Conservation (phyloP, 37 sponge, comb jelly and placozoan genomes). For the Chondrilla cf. caribensis region DNA sequence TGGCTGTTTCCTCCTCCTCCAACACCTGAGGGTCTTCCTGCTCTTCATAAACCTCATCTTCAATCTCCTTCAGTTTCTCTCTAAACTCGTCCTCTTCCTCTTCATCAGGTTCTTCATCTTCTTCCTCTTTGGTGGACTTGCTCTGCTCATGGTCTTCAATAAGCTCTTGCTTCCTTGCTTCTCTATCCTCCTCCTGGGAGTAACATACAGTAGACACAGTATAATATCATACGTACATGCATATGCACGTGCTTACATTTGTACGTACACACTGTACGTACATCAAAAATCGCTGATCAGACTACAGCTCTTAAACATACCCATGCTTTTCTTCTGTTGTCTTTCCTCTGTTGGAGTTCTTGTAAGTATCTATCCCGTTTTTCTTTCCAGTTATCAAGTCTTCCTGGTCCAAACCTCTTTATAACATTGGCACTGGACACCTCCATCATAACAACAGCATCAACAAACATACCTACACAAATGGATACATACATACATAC, state of each 20-base stretch:
- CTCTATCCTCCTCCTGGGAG: slow-evolving; percentile 70
- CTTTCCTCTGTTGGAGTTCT: slow-evolving; percentile 32
- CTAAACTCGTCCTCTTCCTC: slow-evolving; percentile 53
- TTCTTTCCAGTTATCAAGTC: slow-evolving; percentile 65
- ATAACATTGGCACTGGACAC: slow-evolving; percentile 56
- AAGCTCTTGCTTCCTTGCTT: slow-evolving; percentile 40
- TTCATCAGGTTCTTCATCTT: slow-evolving; percentile 29
- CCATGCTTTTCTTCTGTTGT: slow-evolving; percentile 52
- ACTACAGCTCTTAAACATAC: slow-evolving; percentile 41
- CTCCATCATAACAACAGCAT: slow-evolving; percentile 71
- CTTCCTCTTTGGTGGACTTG: slow-evolving; percentile 29
- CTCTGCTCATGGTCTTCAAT: slow-evolving; percentile 60
- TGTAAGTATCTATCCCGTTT: slow-evolving; percentile 70
- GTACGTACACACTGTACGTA: neutral
- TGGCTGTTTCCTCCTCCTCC: slow-evolving; percentile 76
- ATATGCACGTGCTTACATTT: too few relatives aligned
- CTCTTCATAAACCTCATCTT: slow-evolving; percentile 79
- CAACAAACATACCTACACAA: slow-evolving; percentile 69
- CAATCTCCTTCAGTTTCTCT: slow-evolving; percentile 73
- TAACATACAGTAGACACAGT: too few relatives aligned
- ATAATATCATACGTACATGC: neutral
- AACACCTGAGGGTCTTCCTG: slow-evolving; percentile 80
- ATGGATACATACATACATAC: neutral
- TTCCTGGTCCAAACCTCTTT: slow-evolving; percentile 61
- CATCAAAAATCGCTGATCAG: neutral